Conservation (phyloP, 92 coral and sea anemone species). For the Muricea muricata region DNA sequence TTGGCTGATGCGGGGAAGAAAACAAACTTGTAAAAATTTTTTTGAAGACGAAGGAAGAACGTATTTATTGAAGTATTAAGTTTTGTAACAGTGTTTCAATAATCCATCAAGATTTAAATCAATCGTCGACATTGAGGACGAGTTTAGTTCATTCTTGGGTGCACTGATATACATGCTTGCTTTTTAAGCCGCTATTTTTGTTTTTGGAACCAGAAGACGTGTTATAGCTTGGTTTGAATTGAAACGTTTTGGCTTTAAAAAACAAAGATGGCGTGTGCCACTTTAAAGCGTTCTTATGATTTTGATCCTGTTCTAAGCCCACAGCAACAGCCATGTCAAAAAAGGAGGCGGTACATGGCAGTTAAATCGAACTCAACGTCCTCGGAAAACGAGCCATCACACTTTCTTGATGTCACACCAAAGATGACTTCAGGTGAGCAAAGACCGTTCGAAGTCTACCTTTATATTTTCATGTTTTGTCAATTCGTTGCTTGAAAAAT, state of each 20-base stretch:
- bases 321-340: conserved; percentile 98
- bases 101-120: conserved; percentile 6
- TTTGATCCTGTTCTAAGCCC: conserved; percentile 96
- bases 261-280: conserved; percentile 95
- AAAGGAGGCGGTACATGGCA: conserved; percentile 91
- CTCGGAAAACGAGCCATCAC: conserved; percentile 77
- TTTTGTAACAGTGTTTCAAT: background rate
- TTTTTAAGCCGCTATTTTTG: background rate
- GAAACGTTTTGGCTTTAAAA: background rate
- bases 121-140: background rate
- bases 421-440: conserved; percentile 87
- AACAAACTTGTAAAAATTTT: conserved; percentile 22
- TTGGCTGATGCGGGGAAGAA: conserved; percentile 27
- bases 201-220: background rate
- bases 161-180: background rate
- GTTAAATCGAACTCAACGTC: conserved; percentile 69
- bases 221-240: background rate
- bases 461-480: conserved; percentile 31
- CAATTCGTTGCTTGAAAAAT: background rate
- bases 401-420: conserved; percentile 88
- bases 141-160: background rate
- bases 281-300: conserved; percentile 96
- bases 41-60: background rate
- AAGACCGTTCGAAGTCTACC: background rate
- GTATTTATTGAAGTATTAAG: background rate